Conservation (phyloP, 2,888 invertebrate species). For the Mesodorylaimus sp. region DNA sequence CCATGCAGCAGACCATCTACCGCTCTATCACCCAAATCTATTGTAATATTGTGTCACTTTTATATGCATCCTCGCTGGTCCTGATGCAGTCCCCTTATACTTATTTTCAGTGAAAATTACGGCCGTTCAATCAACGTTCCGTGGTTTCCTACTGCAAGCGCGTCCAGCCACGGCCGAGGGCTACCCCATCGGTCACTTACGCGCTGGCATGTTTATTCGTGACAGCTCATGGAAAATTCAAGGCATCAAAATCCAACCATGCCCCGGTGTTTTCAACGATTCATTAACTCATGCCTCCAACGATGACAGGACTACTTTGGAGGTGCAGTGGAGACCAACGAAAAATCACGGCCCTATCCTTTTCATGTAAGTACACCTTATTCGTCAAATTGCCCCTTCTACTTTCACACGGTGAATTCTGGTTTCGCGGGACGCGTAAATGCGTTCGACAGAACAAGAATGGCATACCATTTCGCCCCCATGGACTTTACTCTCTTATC, state of each 20-base stretch:
- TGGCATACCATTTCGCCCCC: too few species aligned
- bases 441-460: too few species aligned
- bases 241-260: constrained; percentile 6
- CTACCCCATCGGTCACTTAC: constrained; percentile 10
- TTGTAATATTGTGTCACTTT: too few species aligned
- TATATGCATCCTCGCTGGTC: too few species aligned
- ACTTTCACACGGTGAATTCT: too few species aligned
- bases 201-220: constrained; percentile 6
- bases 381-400: too few species aligned
- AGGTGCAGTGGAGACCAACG: neutral
- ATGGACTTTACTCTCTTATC: too few species aligned
- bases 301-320: neutral
- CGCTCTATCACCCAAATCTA: too few species aligned
- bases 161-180: constrained; percentile 9
- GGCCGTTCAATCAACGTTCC: neutral
- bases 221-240: neutral
- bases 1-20: too few species aligned
- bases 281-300: constrained; percentile 5
- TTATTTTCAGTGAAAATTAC: constrained; percentile 8
- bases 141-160: constrained; percentile 5
- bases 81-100: too few species aligned
- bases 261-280: constrained; percentile 5
- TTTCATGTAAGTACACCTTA: constrained; percentile 9
- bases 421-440: too few species aligned
- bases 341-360: constrained; percentile 8